Evolutionary conservation across 2,113 vertebrate species (phyloP), one percentile per base, ranked within the genome.

Genomic region (Hydrochoerus hydrochaeris): DNA sequence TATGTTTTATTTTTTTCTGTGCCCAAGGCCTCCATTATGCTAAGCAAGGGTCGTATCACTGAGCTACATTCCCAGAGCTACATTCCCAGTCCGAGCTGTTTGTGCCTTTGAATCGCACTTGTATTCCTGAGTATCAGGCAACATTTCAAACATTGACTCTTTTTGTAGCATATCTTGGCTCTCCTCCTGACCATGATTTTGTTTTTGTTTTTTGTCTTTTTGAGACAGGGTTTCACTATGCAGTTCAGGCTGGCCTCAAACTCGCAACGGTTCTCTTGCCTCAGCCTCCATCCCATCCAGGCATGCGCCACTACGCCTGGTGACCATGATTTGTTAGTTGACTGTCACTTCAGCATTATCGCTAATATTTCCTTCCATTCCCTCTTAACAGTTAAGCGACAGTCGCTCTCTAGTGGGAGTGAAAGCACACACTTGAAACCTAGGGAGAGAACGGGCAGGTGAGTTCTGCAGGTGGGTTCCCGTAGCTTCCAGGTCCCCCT

Each of bases 111-210:
- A 32, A 54, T 89, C 52, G 52, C 16, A 44, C 30, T 13, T 35
- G 0, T 71, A 16, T 82, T 90, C 77, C 63, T 57, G 88, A 88
- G 52, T 75, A 26, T 16, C 83, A 58, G 58, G 38, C 82, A 91
- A 65, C 69, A 73, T 54, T 81, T 82, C 65, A 94, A 88, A n/a
- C 77, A 49, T 19, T 90, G 73, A 35, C 35, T 96, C 46, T 93
- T 85, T 92, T 77, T 49, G 19, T 73, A 58, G 20, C 1, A 5
- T 94, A 57, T 90, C 97, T 95, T 60, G 30, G n/a, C 41, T 73
- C 44, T 4, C 69, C 73, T 75, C 90, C 93, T 81, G 28, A 44
- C 24, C 16, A 26, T 38, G 38, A 46, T 80, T 69, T 38, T 69
- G 16, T 69, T 69, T n/a, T 69, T 69, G 5, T 67, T n/a, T 67